Evolutionary conservation across 2,797 vertebrate species (phyloP), one percentile per base, ranked within the genome.

Genomic region (Helicolenus hilgendorfi): DNA sequence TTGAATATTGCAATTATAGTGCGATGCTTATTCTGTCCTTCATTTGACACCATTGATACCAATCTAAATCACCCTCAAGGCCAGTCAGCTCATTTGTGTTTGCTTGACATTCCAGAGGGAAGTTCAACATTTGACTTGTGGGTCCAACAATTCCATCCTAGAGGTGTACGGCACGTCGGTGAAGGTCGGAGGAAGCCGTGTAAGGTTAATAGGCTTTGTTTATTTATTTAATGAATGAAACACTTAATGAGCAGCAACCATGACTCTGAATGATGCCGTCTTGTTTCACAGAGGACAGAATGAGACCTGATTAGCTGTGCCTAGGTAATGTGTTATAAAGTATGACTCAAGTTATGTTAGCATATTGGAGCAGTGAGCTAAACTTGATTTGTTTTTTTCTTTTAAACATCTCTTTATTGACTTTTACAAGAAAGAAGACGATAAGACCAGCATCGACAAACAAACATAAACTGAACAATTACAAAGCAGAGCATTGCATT

Each of bases 131-230:
- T 20, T 20, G 45, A 22, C n/a, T 55, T 22, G 20, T 22, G n/a
- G 8, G 53, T 55, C n/a, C n/a, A 55, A 11, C 20, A 55, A 55
- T 55, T 55, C 53, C 53, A 55, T 55, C 53, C 53, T 55, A n/a
- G 53, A 55, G 0, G 53, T 22, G 20, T 22, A 0, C 0, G 10
- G 6, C 53, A 55, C 10, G 53, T 55, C n/a, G 4, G 53, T 49
- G 0, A 55, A 55, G 53, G n/a, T 55, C n/a, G 53, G 53, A 55
- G 20, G 53, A 55, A n/a, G 53, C 20, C 1, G 4, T 22, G 53
- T 55, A 22, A 55, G 53, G n/a, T 55, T 55, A 55, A 55, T 22
- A 55, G 8, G n/a, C 53, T 22, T 22, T 55, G 9, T 55, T 55
- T 55, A 55, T n/a, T 60, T 60, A 4, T 60, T 29, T 60, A 15